Conservation (phyloP, 2,888 invertebrate species). For the Sphaeridia pumilis region DNA sequence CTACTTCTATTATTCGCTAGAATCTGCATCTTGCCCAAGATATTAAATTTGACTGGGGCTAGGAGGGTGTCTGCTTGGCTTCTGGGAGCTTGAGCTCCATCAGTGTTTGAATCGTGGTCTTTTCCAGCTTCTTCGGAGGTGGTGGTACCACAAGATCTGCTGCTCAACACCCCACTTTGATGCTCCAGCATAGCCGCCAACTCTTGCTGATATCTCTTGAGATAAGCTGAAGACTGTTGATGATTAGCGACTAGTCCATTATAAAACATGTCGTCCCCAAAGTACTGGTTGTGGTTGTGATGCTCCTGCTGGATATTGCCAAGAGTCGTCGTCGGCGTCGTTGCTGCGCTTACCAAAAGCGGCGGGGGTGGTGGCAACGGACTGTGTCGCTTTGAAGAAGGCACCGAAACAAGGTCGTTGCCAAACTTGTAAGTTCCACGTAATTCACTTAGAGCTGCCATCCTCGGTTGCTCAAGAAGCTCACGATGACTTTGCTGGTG, state of each 20-base stretch:
- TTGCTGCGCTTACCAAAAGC: background rate
- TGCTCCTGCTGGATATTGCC: background rate
- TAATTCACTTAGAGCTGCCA: too few relatives aligned
- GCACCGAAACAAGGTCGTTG: too few relatives aligned
- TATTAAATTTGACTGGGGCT: conserved; percentile 26
- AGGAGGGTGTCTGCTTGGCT: background rate
- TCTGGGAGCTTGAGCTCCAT: too few relatives aligned
- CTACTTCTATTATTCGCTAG: conserved; percentile 1
- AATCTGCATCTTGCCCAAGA: conserved; percentile 28
- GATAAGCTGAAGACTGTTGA: too few relatives aligned
- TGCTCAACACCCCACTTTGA: background rate
- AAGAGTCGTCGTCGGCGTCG: background rate
- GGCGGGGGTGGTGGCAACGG: background rate
- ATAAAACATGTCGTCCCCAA: too few relatives aligned
- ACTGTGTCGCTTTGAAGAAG: background rate
- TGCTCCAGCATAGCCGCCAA: background rate
- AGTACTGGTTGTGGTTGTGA: background rate
- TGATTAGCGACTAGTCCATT: too few relatives aligned
- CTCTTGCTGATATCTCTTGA: too few relatives aligned
- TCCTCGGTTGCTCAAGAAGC: too few relatives aligned
- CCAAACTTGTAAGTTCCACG: too few relatives aligned
- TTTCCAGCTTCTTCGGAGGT: background rate
- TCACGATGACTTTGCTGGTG: too few relatives aligned
- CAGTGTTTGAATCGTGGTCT: background rate
- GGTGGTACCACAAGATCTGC: too few relatives aligned